Evolutionary conservation across 2,797 vertebrate species (phyloP), one percentile per base, ranked within the genome.

Genomic region (Hafferia zeledoni): DNA sequence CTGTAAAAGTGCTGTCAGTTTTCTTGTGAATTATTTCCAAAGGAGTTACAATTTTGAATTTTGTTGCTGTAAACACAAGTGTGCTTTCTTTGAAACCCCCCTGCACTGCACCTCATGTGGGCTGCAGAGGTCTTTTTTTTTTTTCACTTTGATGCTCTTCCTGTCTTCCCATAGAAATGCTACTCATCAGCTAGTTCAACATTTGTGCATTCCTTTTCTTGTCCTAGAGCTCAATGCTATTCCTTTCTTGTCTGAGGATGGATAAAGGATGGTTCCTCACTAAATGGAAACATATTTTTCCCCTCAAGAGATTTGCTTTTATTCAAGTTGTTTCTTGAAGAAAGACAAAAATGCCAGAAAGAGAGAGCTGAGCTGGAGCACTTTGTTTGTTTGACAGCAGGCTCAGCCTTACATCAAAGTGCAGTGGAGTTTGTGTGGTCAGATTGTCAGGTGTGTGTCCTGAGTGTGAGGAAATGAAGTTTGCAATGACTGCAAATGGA

Each of bases 201-300:
- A 30, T 68, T 77, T 65, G 35, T 56, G 39, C 65, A 16, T 94
- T 93, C 56, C 56, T 90, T 25, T 76, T 57, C 47, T 76, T 60
- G 28, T 78, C 63, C 53, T 77, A 46, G 37, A 89, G 46, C 47
- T 79, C 60, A 64, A 1, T 52, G 35, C 37, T 77, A 39, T 30
- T 78, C 4, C 1, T 84, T 93, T 84, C 44, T 83, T n/a, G 14
- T 39, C 70, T 77, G 47, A 89, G 30, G 52, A 61, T 67, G 70
- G 70, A 76, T 77, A 83, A 83, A 82, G 46, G 46, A 83, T 85
- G 68, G 87, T 83, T 53, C 39, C 22, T 83, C n/a, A 31, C 53
- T 92, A 94, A 94, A 74, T 41, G 25, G 64, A 87, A 95, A 44
- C 68, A 65, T 74, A 56, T 55, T 95, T 94, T 92, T 80, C 50